Evolutionary conservation across 2,888 invertebrate genomes (phyloP), one percentile per base, ranked within the genome.

Genomic region (Fabriciana adippe): DNA sequence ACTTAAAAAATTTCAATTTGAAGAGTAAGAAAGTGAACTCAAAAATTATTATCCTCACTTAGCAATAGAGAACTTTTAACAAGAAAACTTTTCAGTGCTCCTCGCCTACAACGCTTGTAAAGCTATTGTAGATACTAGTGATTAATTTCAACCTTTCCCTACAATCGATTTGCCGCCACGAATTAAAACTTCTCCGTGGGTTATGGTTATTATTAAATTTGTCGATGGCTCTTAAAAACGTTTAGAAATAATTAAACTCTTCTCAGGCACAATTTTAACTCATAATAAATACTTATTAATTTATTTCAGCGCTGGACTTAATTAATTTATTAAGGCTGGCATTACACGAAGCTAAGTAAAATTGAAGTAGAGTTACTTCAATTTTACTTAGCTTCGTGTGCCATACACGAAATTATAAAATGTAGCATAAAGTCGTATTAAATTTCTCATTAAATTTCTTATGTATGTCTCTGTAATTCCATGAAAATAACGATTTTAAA

Each of bases 1-100:
- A 16, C 16, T 18, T 41, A 55, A 55, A 35, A n/a, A 18, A 1
- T 57, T 57, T 45, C 35, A 61, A 41, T 61, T 61, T 61, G n/a
- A 61, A 15, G 50, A 41, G n/a, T 53, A 61, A 83, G 85, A 85
- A 87, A 88, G 86, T 87, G 86, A 90, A 89, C 90, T 86, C 84
- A 83, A 83, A 85, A 90, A 88, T 88, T 89, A 90, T 90, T 88
- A 90, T 90, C 88, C 89, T 85, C 89, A 89, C 89, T 90, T 85
- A 85, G 86, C 88, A 86, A 88, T 90, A 87, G 85, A 84, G 83
- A 92, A 92, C 86, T 92, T 92, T 90, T 92, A 92, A 92, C 91
- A 92, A 92, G 92, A 91, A 91, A 92, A 92, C 87, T 92, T 91
- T 84, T 74, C 85, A 84, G 84, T 86, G 85, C 87, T 86, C 86